Evolutionary conservation across 2,888 invertebrate genomes (phyloP).

Genomic region (Hirtodrosophila histrioides): DNA sequence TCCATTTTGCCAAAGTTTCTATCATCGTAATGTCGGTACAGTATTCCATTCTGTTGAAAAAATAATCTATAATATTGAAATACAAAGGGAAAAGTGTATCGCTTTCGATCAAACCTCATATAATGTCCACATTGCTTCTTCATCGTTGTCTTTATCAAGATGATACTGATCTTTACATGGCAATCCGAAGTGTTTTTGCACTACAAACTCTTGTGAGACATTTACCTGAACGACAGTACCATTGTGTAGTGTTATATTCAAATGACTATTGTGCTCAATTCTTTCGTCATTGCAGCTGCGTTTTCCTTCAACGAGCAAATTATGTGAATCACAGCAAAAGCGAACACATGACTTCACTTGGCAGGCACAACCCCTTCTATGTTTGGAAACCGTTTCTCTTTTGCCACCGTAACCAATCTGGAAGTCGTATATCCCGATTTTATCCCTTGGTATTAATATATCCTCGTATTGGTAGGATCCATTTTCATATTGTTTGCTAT

Average conservation of each 20-base stretch:
- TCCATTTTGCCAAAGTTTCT: background rate
- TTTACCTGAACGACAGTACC: background rate
- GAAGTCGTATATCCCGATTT: conserved; percentile 52
- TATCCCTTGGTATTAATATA: conserved; percentile 53
- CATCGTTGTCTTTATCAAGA: background rate
- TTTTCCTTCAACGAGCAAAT: background rate
- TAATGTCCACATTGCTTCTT: conserved; percentile 29
- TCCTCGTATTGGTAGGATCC: conserved; percentile 61
- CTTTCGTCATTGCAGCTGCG: background rate
- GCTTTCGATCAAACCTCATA: conserved; percentile 13
- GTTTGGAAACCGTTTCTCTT: conserved; percentile 22
- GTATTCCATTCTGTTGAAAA: conserved; percentile 17
- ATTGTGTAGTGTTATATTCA: conserved; percentile 17
- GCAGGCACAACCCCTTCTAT: conserved; percentile 71
- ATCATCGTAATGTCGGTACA: background rate
- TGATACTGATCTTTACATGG: conserved; percentile 30
- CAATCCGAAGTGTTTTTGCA: conserved; percentile 12
- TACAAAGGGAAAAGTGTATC: conserved; percentile 6
- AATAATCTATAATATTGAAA: conserved; percentile 9
- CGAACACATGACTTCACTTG: conserved; percentile 76
- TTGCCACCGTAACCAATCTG: conserved; percentile 11
- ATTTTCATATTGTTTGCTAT: conserved; percentile 33
- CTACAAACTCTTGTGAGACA: conserved; percentile 9
- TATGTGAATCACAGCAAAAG: conserved; percentile 61
- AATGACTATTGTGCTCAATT: background rate